Conservation (phyloP, 2,888 invertebrate species). For the Noctua comes region DNA sequence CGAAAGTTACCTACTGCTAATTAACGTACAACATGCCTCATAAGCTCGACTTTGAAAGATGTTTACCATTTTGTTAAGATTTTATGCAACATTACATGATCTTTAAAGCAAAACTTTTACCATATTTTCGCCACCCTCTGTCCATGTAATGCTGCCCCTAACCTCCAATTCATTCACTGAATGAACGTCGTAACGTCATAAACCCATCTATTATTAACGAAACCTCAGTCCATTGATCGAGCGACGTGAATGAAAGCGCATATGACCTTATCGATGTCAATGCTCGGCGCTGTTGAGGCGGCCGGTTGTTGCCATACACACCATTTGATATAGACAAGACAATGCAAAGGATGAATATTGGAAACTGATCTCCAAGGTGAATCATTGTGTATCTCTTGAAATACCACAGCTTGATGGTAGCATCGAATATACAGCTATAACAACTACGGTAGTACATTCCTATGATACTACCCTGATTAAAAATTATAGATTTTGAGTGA, state of each 20-base stretch:
- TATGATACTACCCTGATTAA: not conserved
- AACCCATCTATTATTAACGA: not conserved
- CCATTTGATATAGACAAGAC: not conserved
- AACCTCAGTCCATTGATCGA: slow-evolving; percentile 14
- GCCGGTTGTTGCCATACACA: not conserved
- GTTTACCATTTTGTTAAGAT: not conserved
- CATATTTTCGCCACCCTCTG: not conserved
- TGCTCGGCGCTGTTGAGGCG: not conserved
- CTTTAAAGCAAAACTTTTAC: not conserved
- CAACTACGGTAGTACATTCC: not conserved
- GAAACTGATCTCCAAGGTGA: not conserved
- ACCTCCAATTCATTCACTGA: not conserved
- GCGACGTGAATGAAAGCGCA: not conserved
- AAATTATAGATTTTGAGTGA: not conserved
- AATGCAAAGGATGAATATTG: not conserved
- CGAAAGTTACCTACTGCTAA: not conserved
- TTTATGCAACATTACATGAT: not conserved
- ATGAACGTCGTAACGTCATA: not conserved
- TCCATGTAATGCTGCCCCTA: not conserved
- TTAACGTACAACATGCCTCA: not conserved
- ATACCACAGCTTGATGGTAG: not conserved
- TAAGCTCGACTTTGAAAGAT: not conserved
- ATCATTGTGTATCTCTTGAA: not conserved
- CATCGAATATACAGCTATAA: not conserved
- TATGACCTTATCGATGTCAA: not conserved